Evolutionary conservation across 2,888 invertebrate species (phyloP).

Genomic region (Pasiphila rectangulata): DNA sequence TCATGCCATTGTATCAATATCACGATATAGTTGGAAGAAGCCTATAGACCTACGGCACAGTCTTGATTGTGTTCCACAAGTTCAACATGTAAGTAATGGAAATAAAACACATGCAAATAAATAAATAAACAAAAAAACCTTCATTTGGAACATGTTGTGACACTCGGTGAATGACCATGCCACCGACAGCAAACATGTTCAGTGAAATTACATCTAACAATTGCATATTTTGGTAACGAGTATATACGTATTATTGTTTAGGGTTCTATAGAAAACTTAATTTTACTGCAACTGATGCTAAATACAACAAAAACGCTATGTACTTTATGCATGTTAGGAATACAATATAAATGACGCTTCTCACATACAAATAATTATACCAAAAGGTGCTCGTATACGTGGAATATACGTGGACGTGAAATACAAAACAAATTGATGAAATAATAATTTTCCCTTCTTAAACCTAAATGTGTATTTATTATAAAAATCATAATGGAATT

Average conservation of each 20-base stretch:
- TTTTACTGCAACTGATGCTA: conserved; percentile 12
- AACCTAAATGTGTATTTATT: conserved; percentile 32
- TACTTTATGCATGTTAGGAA: conserved; percentile 43
- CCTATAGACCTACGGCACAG: neutral
- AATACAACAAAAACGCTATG: conserved; percentile 29
- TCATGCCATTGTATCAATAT: neutral
- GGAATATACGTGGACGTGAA: conserved; percentile 32
- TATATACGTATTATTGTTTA: conserved; percentile 5
- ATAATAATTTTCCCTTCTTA: conserved; percentile 44
- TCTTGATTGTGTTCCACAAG: conserved; percentile 16
- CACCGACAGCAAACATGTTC: too few species aligned
- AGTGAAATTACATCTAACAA: conserved; percentile 6
- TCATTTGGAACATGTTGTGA: conserved; percentile 19
- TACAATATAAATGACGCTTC: conserved; percentile 46
- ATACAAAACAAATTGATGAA: conserved; percentile 36
- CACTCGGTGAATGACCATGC: conserved; percentile 9
- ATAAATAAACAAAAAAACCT: conserved; percentile 21
- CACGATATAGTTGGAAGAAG: neutral
- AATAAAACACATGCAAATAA: conserved; percentile 30
- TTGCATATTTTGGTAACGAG: conserved; percentile 23
- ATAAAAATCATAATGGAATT: conserved; percentile 31
- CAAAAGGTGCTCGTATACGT: conserved; percentile 53
- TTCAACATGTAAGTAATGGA: conserved; percentile 15
- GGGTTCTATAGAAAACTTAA: conserved; percentile 8
- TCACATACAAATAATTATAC: conserved; percentile 53